phyloP scores from a whole-genome alignment of 2,797 vertebrate species.

The Leptodactylus fallax region DNA sequence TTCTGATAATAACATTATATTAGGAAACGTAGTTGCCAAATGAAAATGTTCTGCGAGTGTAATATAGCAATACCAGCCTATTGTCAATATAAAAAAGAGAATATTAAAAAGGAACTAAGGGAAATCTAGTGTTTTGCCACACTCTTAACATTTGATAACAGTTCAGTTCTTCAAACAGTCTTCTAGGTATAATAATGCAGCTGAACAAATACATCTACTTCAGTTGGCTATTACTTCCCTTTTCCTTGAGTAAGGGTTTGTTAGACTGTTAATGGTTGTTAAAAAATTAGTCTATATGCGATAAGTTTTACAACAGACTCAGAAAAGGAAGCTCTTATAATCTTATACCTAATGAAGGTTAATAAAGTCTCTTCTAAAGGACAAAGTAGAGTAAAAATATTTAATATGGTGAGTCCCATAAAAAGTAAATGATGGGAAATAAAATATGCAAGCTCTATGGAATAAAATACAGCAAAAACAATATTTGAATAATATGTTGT shows the following conservation, averaged over 20 bases:
- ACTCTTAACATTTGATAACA: slow-evolving; percentile 8
- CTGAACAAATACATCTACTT: slow-evolving; percentile 55
- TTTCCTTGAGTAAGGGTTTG: slow-evolving; percentile 38
- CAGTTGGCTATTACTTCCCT: slow-evolving; percentile 55
- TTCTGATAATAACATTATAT: too few relatives aligned
- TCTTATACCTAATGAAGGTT: slow-evolving; percentile 22
- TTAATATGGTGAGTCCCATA: not conserved
- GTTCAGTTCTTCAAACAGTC: slow-evolving; percentile 24
- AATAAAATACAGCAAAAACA: too few relatives aligned
- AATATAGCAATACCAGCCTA: too few relatives aligned
- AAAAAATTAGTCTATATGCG: slow-evolving; percentile 25
- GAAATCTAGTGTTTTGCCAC: not conserved
- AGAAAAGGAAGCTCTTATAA: slow-evolving; percentile 51
- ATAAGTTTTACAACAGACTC: slow-evolving; percentile 47
- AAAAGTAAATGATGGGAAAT: slow-evolving; percentile 9
- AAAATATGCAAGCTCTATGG: not conserved
- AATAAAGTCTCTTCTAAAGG: slow-evolving; percentile 19
- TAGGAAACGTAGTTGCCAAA: not conserved
- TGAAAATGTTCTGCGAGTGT: not conserved
- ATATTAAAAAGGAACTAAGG: not conserved
- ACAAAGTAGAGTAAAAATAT: slow-evolving; percentile 8
- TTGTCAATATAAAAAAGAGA: not conserved
- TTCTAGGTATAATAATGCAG: slow-evolving; percentile 41
- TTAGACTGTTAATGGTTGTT: slow-evolving; percentile 43
- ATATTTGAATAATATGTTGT: too few relatives aligned